Conservation (phyloP, 2,797 vertebrate genomes). For the Leptoclinus maculatus region DNA sequence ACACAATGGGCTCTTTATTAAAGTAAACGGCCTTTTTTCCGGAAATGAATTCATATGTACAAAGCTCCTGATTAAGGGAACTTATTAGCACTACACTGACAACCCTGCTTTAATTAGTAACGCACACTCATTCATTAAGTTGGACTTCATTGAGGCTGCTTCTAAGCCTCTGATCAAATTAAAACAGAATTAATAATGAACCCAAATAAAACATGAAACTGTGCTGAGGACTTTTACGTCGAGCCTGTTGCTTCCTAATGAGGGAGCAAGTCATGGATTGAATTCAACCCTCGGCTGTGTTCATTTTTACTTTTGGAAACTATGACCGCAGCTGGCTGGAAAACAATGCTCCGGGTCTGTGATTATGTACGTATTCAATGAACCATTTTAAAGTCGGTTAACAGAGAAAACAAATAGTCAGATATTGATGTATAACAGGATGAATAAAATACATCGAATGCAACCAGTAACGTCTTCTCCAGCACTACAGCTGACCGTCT, state of each 20-base stretch:
- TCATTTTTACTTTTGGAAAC: slow-evolving; percentile 9
- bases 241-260: slow-evolving; percentile 14
- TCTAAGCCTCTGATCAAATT: slow-evolving; percentile 38
- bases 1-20: slow-evolving; percentile 32
- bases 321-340: neutral
- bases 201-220: slow-evolving; percentile 6
- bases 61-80: slow-evolving; percentile 57
- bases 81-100: slow-evolving; percentile 50
- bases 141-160: slow-evolving; percentile 31
- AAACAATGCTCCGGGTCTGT: neutral
- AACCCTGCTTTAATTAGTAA: slow-evolving; percentile 55
- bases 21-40: slow-evolving; percentile 31
- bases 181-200: slow-evolving; percentile 53
- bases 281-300: neutral
- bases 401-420: neutral
- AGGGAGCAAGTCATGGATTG: neutral
- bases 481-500: neutral
- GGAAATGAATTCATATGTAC: slow-evolving; percentile 49
- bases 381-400: neutral
- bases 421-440: neutral
- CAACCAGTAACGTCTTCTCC: neutral
- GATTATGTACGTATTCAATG: neutral
- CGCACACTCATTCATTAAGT: slow-evolving; percentile 51
- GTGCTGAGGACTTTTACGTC: neutral
- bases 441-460: neutral